phyloP scores from a whole-genome alignment of 2,888 invertebrate genomes.

The Apotomis turbidana region DNA sequence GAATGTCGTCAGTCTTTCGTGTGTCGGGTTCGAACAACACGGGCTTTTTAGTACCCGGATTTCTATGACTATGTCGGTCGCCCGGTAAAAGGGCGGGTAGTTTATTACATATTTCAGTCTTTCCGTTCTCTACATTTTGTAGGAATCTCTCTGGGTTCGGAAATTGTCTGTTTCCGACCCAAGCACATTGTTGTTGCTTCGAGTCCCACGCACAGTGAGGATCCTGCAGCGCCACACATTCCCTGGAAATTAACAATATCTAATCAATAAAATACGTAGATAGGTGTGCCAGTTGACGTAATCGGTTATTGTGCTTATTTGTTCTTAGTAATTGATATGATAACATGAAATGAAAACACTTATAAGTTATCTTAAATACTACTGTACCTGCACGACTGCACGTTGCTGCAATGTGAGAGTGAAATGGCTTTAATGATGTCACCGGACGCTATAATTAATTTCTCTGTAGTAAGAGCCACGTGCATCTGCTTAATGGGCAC shows the following conservation, averaged over 20 bases:
- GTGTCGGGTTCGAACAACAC: constrained; percentile 75
- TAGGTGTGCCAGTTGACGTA: constrained; percentile 31
- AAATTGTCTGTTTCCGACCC: constrained; percentile 82
- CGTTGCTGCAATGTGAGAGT: constrained; percentile 91
- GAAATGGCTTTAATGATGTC: constrained; percentile 93
- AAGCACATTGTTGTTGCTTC: constrained; percentile 84
- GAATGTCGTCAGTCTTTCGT: constrained; percentile 83
- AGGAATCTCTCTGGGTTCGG: constrained; percentile 86
- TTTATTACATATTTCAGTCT: constrained; percentile 84
- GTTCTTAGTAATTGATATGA: constrained; percentile 8
- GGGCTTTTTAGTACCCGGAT: constrained; percentile 76
- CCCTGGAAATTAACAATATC: constrained; percentile 81
- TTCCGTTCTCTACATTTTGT: constrained; percentile 89
- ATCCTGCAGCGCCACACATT: constrained; percentile 96
- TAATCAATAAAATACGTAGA: constrained; percentile 32
- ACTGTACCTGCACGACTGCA: constrained; percentile 86
- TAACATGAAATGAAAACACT: background rate
- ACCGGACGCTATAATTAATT: constrained; percentile 94
- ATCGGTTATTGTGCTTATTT: constrained; percentile 15
- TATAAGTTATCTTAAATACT: constrained; percentile 15
- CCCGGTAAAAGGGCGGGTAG: constrained; percentile 72
- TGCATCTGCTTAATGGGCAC: constrained; percentile 90
- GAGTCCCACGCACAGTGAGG: constrained; percentile 99
- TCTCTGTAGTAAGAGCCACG: constrained; percentile 89
- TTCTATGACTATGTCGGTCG: constrained; percentile 73